Conservation (phyloP, 2,888 invertebrate species). For the Cataglyphis cursor region DNA sequence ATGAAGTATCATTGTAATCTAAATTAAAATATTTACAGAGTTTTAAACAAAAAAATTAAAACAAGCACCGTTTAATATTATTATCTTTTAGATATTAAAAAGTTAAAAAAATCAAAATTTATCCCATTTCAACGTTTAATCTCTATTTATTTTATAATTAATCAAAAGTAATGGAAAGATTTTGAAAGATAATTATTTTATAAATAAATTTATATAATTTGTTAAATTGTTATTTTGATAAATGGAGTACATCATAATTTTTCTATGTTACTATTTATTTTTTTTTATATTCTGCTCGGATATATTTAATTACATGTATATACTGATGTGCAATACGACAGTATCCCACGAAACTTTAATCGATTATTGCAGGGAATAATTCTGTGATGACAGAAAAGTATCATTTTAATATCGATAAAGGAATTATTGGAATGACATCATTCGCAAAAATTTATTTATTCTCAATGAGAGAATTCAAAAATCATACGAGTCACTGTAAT, state of each 20-base stretch:
- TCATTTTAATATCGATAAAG: not conserved
- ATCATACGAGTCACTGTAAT: not conserved
- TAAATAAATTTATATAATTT: slow-evolving; percentile 1
- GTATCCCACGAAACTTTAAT: not conserved
- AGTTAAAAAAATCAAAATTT: not conserved
- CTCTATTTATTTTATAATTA: not conserved
- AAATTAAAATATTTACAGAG: not conserved
- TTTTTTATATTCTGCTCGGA: not conserved
- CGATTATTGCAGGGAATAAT: not conserved
- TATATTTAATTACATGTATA: not conserved
- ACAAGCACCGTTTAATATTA: not conserved
- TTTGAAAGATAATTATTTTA: not conserved
- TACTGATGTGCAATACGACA: not conserved
- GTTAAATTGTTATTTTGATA: slow-evolving; percentile 1
- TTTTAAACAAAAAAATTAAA: not conserved
- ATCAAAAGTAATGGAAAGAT: not conserved
- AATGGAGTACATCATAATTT: not conserved
- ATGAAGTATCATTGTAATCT: not conserved
- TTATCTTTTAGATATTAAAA: not conserved
- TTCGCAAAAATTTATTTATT: not conserved
- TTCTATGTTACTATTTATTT: not conserved
- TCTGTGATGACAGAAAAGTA: not conserved
- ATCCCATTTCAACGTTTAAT: not conserved
- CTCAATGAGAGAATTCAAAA: not conserved
- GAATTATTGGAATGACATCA: not conserved